Base-by-base conservation (phyloP, 2,888 invertebrate genomes). In the Ophraella communa region DNA sequence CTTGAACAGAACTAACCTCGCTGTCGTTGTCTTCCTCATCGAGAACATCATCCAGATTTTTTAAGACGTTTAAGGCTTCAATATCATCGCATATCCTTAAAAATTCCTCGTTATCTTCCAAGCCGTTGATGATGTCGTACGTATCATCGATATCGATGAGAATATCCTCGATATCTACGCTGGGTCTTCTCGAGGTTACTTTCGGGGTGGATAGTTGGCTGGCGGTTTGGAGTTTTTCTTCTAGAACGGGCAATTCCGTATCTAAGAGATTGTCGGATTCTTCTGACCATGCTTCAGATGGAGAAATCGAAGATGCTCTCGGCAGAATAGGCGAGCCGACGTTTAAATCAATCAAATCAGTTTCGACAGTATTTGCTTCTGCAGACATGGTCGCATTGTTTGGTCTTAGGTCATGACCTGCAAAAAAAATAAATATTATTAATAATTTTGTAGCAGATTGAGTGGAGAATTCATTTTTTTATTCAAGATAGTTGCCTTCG, bases 21-120 rank as follows among this genome's bases (percentile, higher is more conserved):
- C 59, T 65, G 55, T 84, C 76, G 64, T 71, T 60, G 3, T 70
- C 68, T 52, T 76, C 74, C 11, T 66, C 75, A 72, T 88, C 86
- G 71, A 88, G 77, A 64, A 87, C 84, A 77, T 86, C 85, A 77
- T 88, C 88, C 68, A 88, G 79, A 76, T 86, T 86, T 73, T 85
- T 85, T 69, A 88, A 80, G 66, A 87, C 85, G 76, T 85, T 83
- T 82, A 87, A 84, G 5, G 80, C 81, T 68, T 82, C 81, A 5
- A 74, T 65, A 52, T 67, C 61, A 8, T 67, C 68, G 44, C 68
- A 67, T 23, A 68, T 24, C 49, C 63, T 57, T 33, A 61, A 24
- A 47, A 64, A 62, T 39, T 55, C 55, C 8, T 57, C 67, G 62
- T 60, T 58, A 11, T 66, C 35, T 17, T 66, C 49, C 11, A 53